Base-by-base conservation (phyloP, 2,888 invertebrate species). In the Aleiodes leptofemur region DNA sequence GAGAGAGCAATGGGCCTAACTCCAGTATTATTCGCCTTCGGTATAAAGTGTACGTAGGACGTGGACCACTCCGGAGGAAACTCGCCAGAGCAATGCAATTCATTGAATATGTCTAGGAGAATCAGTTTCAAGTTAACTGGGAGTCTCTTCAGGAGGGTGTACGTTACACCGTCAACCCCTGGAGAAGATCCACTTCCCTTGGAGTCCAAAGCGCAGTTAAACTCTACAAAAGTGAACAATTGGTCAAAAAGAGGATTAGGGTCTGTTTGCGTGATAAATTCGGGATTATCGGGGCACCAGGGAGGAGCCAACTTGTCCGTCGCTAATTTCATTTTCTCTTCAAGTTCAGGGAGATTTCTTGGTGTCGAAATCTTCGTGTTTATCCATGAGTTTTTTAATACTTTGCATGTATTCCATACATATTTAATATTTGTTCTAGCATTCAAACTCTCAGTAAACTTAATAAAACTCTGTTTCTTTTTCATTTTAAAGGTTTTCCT, bases 1-100 rank as follows among this genome's bases (percentile, higher is more conserved):
- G 79, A 70, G 7, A 80, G 72, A 8, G 82, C 51, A 8, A 78
- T 80, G 13, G 77, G 79, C 4, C 80, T 34, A 2, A 79, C 48
- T n/a, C 70, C 55, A 8, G 43, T 29, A 8, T 72, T 73, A 14
- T 78, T 72, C 0, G 70, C 6, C 73, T 81, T 81, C 7, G 74
- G 50, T 0, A 81, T 76, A 48, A 80, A 82, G n/a, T 78, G 76
- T 7, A 79, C 53, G 23, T 69, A 79, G 9, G 56, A n/a, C 4
- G 71, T 11, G 0, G 31, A 57, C 79, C 80, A 77, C 23, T 51
- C 61, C 6, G 9, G 5, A 3, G 80, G 77, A 43, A 51, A 51
- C 2, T 4, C 1, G 0, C 51, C 51, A 11, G 51, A 14, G 14
- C 2, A 16, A 3, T 1, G 23, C 1, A 55, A 7, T 16, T 55